Conservation (phyloP, 2,113 vertebrate species). For the Megaptera novaeangliae region DNA sequence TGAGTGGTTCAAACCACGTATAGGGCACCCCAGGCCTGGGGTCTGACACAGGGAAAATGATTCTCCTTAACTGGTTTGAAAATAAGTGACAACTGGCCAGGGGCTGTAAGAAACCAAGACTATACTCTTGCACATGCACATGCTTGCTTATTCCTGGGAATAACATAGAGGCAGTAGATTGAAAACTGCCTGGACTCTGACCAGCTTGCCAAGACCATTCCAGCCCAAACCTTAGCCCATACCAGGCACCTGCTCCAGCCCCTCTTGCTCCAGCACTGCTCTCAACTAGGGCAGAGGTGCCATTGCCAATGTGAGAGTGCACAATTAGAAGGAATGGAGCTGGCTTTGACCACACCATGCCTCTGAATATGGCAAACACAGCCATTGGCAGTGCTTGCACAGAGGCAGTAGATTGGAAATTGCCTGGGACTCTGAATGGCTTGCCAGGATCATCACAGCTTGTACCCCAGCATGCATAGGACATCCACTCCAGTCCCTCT, state of each 20-base stretch:
- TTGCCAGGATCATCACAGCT: background rate
- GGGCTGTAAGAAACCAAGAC: background rate
- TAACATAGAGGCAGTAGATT: background rate
- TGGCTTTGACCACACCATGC: too few species aligned
- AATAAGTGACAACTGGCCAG: background rate
- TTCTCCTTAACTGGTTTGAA: background rate
- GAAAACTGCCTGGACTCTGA: background rate
- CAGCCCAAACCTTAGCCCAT: background rate
- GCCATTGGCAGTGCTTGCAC: background rate
- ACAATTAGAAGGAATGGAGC: background rate
- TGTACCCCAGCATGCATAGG: background rate
- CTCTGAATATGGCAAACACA: background rate
- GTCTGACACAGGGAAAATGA: background rate
- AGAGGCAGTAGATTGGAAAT: background rate
- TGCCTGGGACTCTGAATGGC: background rate
- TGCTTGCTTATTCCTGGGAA: background rate
- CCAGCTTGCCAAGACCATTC: background rate
- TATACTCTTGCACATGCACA: too few species aligned
- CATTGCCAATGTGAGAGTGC: background rate
- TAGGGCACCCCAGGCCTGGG: background rate
- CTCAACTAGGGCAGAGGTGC: background rate
- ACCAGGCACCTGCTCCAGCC: background rate
- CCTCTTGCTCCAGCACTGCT: background rate
- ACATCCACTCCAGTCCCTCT: rapidly evolving
- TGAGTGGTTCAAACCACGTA: background rate